Base-by-base conservation (phyloP, 1,140 invertebrate species). In the Rhizoglyphus robini region DNA sequence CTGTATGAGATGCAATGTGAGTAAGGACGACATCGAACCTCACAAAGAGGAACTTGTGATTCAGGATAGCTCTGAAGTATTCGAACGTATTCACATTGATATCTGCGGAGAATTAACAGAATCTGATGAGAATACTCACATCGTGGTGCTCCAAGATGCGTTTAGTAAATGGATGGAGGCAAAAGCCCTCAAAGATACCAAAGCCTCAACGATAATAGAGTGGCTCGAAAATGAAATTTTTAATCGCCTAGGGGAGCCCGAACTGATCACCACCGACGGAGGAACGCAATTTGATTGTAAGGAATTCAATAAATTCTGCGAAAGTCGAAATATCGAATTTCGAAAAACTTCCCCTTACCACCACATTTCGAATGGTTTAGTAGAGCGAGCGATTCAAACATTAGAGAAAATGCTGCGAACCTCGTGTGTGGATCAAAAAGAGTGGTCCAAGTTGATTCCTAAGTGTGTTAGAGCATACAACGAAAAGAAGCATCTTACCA, bases 391-490 rank as follows among this genome's bases (percentile, higher is more conserved):
- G 5, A 66, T 60, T 20, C 3, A 31, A 2, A 46, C 65, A 3
- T 54, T 66, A 27, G 65, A 46, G 38, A 29, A 54, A 67, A 63
- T 63, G 36, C 3, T 63, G n/a, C 18, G 36, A 32, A 63, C 36
- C 1, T 25, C 46, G 4, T 13, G 25, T 30, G 3, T 18, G 1
- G 46, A 63, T n/a, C 49, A 63, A 30, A 61, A 3, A 31, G 46
- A 46, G 20, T 63, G 61, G 61, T 15, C 18, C 11, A 3, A 20
- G 27, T 18, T 1, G 11, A 8, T 63, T 23, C 79, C n/a, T 83
- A 72, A 63, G 86, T 84, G 68, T 84, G 82, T 65, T 80, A 78
- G 13, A 87, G 74, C 0, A 18, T 63, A 63, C 32, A 63, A 63
- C 27, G 25, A 1, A 18, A 15, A 11, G 11, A 61, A 23, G 54